These are phyloP conservation scores for Sycophila sp. DNA, from an alignment of 1,140 invertebrate species.

Conservation along the genomic window DNA sequence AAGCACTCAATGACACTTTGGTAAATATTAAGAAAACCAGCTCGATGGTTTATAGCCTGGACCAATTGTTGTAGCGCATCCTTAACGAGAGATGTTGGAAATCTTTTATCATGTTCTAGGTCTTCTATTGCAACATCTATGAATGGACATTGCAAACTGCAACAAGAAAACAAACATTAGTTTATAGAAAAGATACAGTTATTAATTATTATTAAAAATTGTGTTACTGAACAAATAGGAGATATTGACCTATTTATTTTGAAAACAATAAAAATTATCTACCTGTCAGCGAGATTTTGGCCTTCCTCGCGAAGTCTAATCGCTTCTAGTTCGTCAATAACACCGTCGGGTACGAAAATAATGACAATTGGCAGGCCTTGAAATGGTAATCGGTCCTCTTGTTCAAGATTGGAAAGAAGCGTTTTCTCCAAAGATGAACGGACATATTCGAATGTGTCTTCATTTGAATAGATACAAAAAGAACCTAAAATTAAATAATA, in stretches of 20 bases:
- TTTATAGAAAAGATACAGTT: neutral
- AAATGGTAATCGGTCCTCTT: conserved; percentile 87
- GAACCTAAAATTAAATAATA: conserved; percentile 69
- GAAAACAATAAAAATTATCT: too few relatives aligned
- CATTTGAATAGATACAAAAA: conserved; percentile 91
- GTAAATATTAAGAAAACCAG: conserved; percentile 78
- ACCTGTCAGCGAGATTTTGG: conserved; percentile 89
- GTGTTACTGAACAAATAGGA: too few relatives aligned
- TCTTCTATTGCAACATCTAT: conserved; percentile 82
- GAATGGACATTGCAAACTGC: conserved; percentile 86
- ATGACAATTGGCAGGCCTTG: conserved; percentile 90
- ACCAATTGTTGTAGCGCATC: conserved; percentile 81
- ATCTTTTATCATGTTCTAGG: conserved; percentile 69
- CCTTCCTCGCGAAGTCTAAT: conserved; percentile 87
- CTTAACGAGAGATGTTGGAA: conserved; percentile 71
- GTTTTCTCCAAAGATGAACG: conserved; percentile 92
- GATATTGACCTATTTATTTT: too few relatives aligned
- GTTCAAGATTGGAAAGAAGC: conserved; percentile 88
- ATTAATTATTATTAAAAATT: too few relatives aligned
- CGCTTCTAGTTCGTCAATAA: conserved; percentile 84
- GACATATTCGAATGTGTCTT: conserved; percentile 91
- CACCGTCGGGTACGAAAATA: conserved; percentile 87
- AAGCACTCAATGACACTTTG: conserved; percentile 80
- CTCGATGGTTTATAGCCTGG: conserved; percentile 78
- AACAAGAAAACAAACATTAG: conserved; percentile 8